Percentiles rank a stretch among this genome's conserved stretches.
phyloP scores from a whole-genome alignment of 2,888 invertebrate genomes.

The Lasioglossum vierecki region DNA sequence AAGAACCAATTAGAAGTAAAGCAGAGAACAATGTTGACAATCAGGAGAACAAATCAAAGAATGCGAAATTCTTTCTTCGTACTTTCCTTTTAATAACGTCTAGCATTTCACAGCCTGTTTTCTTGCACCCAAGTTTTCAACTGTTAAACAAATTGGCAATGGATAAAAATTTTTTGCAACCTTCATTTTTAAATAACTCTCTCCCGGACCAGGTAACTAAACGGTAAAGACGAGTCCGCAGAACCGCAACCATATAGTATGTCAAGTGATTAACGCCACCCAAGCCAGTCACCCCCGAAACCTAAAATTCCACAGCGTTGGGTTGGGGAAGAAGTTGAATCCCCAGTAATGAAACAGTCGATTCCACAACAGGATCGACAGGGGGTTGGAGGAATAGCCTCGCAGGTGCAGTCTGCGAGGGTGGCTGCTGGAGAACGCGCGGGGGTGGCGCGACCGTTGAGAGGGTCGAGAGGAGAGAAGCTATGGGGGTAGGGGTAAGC shows the following conservation, averaged over 20 bases:
- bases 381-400: not conserved
- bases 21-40: not conserved
- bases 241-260: not conserved
- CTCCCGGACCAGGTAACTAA: not conserved
- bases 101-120: too few relatives aligned
- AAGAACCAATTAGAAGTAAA: not conserved
- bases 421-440: not conserved
- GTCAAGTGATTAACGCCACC: not conserved
- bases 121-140: too few relatives aligned
- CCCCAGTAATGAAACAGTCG: not conserved
- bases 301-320: not conserved
- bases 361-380: not conserved
- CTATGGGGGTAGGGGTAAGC: constrained; percentile 43
- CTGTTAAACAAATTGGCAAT: not conserved
- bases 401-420: constrained; percentile 46
- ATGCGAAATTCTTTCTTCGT: too few relatives aligned
- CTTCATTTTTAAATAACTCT: not conserved
- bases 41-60: not conserved
- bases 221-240: not conserved
- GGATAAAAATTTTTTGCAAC: not conserved
- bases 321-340: not conserved
- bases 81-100: too few relatives aligned
- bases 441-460: constrained; percentile 12
- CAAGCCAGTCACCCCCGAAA: not conserved
- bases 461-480: constrained; percentile 27